Conservation (phyloP, 2,888 invertebrate genomes). For the Drosophila formosana region DNA sequence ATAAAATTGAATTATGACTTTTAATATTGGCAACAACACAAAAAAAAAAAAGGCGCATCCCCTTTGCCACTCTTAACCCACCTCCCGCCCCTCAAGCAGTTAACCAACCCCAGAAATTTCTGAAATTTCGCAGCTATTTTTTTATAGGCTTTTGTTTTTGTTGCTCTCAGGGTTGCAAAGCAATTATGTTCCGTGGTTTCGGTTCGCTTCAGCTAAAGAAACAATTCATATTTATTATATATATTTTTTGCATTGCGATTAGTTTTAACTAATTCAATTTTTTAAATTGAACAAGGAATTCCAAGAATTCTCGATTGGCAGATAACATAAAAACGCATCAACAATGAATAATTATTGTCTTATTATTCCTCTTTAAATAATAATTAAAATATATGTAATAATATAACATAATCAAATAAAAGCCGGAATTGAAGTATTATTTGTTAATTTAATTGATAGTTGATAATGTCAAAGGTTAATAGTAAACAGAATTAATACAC, state of each 20-base stretch:
- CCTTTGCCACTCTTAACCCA: not conserved
- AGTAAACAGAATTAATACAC: too few species aligned
- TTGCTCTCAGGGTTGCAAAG: conserved; percentile 35
- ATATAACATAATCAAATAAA: too few species aligned
- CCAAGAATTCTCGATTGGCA: too few species aligned
- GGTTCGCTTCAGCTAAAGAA: not conserved
- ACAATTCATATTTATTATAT: not conserved
- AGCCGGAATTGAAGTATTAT: not conserved
- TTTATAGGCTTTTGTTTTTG: not conserved
- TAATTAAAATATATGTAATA: too few species aligned
- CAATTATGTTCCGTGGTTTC: conserved; percentile 17
- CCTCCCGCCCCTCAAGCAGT: too few species aligned
- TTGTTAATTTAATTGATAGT: not conserved
- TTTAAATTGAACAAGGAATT: too few species aligned
- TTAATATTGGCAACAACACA: conserved; percentile 68
- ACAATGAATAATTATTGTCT: too few species aligned
- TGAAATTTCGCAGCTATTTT: conserved; percentile 33
- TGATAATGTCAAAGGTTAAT: too few species aligned
- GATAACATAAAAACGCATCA: too few species aligned
- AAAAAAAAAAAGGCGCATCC: conserved; percentile 14
- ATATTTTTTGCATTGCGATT: too few species aligned
- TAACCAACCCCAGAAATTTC: conserved; percentile 41
- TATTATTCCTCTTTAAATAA: too few species aligned
- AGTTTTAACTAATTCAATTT: too few species aligned
- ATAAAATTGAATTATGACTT: conserved; percentile 84